These are phyloP conservation scores for Cosmia trapezina DNA, from an alignment of 2,888 invertebrate species.

Conservation along the genomic window DNA sequence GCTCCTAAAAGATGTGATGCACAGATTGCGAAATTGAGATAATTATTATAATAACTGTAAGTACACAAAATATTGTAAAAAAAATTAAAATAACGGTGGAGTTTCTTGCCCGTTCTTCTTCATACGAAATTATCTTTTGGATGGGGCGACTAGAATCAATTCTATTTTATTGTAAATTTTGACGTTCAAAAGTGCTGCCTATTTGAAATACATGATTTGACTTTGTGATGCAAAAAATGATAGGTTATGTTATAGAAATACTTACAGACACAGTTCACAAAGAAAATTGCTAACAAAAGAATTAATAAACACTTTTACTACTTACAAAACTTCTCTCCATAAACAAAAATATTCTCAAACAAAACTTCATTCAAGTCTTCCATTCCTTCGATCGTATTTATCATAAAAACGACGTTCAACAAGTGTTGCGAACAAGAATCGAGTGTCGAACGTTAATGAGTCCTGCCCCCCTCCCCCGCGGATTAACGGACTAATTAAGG, in stretches of 20 bases:
- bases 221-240: no score
- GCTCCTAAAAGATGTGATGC: no score
- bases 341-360: constrained; percentile 23
- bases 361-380: constrained; percentile 35
- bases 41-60: no score
- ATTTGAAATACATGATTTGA: no score
- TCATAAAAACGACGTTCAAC: constrained; percentile 65
- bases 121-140: no score
- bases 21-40: no score
- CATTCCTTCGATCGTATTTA: constrained; percentile 58
- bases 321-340: neutral
- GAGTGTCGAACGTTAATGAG: constrained; percentile 69
- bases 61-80: no score
- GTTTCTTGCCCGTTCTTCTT: no score
- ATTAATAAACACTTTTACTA: neutral
- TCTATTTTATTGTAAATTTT: no score
- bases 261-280: neutral
- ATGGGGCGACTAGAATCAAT: no score
- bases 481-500: constrained; percentile 88
- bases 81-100: no score
- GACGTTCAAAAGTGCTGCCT: no score
- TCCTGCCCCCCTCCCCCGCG: constrained; percentile 61
- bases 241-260: neutral
- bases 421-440: constrained; percentile 66
- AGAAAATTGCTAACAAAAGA: neutral